These are phyloP conservation scores for Stichodactyla mertensii DNA, from an alignment of 64 coral and sea anemone species.

Conservation along the genomic window DNA sequence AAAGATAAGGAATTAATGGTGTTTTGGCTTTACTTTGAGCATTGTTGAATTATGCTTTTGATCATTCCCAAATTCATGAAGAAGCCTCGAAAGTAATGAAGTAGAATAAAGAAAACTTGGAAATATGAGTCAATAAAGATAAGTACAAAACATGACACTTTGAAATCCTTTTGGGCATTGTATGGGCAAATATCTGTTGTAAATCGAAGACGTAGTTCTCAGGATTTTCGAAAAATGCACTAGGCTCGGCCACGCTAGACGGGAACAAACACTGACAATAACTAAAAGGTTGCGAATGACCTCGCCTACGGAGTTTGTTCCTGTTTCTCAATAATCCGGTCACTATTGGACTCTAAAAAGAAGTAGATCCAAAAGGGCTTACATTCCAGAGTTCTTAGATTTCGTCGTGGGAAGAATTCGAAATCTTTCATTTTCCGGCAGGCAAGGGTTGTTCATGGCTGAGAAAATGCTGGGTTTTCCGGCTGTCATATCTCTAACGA, in stretches of 20 bases:
- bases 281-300: background rate
- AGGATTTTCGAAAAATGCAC: background rate
- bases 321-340: background rate
- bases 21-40: no score
- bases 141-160: no score
- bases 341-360: background rate
- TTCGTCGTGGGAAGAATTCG: background rate
- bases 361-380: background rate
- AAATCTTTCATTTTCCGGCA: constrained; percentile 7
- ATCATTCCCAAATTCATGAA: no score
- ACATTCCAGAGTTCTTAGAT: constrained; percentile 3
- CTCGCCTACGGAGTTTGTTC: constrained; percentile 3
- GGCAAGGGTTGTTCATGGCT: background rate
- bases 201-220: background rate
- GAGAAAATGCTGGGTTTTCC: background rate
- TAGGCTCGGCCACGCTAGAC: background rate
- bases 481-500: background rate
- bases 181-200: background rate
- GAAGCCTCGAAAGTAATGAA: background rate
- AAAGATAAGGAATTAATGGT: no score
- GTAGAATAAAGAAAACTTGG: background rate
- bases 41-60: no score
- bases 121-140: background rate
- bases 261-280: background rate
- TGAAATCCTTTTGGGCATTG: background rate